Conservation (phyloP, 2,113 vertebrate genomes). For the Lepus timidus region DNA sequence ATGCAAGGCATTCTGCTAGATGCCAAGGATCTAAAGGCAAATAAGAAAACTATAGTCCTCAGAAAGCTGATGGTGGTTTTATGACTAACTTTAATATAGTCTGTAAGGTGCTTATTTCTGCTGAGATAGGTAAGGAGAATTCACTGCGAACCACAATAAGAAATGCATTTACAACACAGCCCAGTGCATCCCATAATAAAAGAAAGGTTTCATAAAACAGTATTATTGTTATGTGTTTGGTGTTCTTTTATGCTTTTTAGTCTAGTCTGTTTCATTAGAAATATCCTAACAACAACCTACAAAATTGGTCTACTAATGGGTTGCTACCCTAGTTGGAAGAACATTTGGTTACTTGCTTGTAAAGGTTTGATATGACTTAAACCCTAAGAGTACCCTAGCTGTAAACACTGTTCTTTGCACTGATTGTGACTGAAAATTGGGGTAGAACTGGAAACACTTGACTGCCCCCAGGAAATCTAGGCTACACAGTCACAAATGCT, state of each 20-base stretch:
- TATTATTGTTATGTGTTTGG: neutral
- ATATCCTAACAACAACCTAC: neutral
- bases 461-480: neutral
- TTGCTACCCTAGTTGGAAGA: neutral
- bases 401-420: slow-evolving; percentile 8
- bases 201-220: neutral
- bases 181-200: neutral
- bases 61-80: neutral
- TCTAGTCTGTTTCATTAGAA: neutral
- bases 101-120: neutral
- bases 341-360: neutral
- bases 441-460: neutral
- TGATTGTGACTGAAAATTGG: neutral
- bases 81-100: neutral
- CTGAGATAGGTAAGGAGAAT: neutral
- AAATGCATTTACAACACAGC: neutral
- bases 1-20: neutral
- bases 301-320: neutral
- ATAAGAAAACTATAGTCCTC: neutral
- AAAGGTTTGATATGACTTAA: neutral
- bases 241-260: neutral
- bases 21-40: neutral
- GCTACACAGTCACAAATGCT: neutral
- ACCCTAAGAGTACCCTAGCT: neutral
- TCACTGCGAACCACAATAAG: neutral